These are phyloP conservation scores for Crotalus tigris DNA, from an alignment of 2,113 vertebrate species.

Conservation along the genomic window DNA sequence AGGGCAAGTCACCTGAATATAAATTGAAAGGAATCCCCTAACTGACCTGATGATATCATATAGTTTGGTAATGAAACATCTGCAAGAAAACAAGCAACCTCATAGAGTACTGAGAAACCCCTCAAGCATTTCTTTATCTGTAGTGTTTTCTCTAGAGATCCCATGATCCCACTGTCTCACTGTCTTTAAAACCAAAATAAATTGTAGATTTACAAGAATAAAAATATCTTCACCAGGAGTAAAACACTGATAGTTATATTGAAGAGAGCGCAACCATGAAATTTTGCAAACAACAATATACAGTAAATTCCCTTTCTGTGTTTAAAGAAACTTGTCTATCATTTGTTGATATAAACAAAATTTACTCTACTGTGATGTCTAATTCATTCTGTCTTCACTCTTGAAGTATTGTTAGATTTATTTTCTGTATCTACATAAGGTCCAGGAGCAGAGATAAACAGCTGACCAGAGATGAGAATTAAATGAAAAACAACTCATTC, in stretches of 20 bases:
- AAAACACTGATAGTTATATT: too few relatives aligned
- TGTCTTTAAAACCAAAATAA: background rate
- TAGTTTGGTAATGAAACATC: background rate
- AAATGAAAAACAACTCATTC: background rate
- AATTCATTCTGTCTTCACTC: background rate
- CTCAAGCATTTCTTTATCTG: background rate
- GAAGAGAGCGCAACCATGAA: background rate
- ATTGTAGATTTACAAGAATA: background rate
- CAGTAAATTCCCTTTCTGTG: background rate
- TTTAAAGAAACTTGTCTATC: background rate
- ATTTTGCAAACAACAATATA: background rate
- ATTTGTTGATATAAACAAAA: background rate
- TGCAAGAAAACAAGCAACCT: background rate
- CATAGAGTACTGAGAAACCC: background rate
- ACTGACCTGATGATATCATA: background rate
- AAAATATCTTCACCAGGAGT: background rate
- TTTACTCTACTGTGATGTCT: background rate
- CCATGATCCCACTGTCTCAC: background rate
- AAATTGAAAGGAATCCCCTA: background rate
- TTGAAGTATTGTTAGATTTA: background rate
- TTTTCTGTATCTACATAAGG: background rate
- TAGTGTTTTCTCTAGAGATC: background rate
- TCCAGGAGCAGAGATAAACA: background rate
- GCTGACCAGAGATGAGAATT: background rate
- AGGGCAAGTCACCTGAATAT: background rate